Evolutionary conservation across 2,113 vertebrate species (phyloP).

Genomic region (Gobiocypris rarus): DNA sequence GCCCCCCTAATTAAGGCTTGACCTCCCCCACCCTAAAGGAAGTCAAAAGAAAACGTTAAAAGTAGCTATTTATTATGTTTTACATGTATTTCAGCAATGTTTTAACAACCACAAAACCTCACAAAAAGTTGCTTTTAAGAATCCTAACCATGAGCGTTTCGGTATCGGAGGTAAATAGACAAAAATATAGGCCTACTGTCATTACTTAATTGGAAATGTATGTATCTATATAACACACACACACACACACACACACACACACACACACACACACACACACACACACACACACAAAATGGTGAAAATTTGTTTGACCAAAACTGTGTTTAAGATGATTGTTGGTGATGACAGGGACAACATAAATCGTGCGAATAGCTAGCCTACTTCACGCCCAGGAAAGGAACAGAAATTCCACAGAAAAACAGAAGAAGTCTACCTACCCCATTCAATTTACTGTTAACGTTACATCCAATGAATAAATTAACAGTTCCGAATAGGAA

Average conservation of each 20-base stretch:
- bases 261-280: too few species aligned
- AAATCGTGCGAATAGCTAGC: neutral
- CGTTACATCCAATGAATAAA: neutral
- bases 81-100: neutral
- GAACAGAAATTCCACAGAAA: neutral
- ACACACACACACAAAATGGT: too few species aligned
- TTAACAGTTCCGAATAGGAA: neutral
- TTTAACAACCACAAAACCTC: neutral
- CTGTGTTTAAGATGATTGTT: neutral
- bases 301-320: neutral
- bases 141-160: too few species aligned
- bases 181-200: neutral
- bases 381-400: neutral
- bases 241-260: too few species aligned
- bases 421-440: neutral
- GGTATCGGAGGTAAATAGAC: neutral
- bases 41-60: neutral
- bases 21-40: neutral
- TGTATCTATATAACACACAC: too few species aligned
- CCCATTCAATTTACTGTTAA: neutral
- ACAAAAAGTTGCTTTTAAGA: neutral
- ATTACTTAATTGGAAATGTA: neutral
- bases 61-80: neutral
- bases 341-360: neutral
- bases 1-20: conserved; percentile 6